These are phyloP conservation scores for Dysdera silvatica DNA, from an alignment of 1,140 invertebrate genomes.

Conservation along the genomic window DNA sequence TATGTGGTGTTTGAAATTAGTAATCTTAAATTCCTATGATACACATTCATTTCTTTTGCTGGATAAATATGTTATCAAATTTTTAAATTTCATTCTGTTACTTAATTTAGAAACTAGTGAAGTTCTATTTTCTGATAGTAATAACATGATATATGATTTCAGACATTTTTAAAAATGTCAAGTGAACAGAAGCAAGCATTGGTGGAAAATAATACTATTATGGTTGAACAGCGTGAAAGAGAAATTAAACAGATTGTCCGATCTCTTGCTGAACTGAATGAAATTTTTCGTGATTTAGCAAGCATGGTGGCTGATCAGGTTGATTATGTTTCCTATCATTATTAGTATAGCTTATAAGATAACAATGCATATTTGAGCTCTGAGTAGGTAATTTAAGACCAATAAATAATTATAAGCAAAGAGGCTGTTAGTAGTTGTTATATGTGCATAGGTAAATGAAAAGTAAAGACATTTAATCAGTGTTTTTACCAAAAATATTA, in stretches of 20 bases:
- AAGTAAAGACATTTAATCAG: no score
- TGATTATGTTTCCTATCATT: slow-evolving; percentile 27
- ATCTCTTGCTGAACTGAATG: slow-evolving; percentile 86
- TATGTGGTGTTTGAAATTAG: no score
- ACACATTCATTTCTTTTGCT: background rate
- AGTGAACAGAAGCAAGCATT: slow-evolving; percentile 68
- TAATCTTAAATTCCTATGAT: background rate
- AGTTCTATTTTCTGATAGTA: no score
- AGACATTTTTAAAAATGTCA: slow-evolving; percentile 19
- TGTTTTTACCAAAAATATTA: no score
- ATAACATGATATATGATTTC: no score
- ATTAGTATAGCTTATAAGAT: no score
- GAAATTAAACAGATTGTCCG: slow-evolving; percentile 84
- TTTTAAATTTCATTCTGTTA: background rate
- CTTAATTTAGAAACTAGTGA: no score
- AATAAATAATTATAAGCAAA: no score
- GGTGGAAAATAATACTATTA: slow-evolving; percentile 69
- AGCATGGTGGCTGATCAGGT: slow-evolving; percentile 58
- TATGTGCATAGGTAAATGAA: no score
- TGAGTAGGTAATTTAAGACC: no score
- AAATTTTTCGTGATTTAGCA: slow-evolving; percentile 75
- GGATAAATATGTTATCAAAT: background rate
- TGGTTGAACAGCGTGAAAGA: slow-evolving; percentile 70
- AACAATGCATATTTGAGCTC: no score
- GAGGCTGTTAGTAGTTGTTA: no score